Percentiles rank a stretch among this genome's conserved stretches.
Evolutionary conservation across 2,888 invertebrate genomes (phyloP).

Genomic region (Uloborus plumipes): DNA sequence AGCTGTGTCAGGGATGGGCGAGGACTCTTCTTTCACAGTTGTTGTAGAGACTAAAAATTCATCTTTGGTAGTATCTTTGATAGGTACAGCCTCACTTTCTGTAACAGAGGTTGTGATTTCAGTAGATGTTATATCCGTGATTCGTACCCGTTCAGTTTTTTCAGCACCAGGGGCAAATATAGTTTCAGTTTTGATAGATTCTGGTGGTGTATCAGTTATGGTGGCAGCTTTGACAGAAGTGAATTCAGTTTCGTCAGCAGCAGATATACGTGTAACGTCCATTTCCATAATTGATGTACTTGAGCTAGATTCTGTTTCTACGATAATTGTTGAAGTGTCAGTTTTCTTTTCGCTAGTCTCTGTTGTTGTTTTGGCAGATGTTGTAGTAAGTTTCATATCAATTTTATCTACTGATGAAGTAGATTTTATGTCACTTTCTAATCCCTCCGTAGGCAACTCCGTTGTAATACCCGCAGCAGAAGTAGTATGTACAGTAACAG

Average conservation of each 20-base stretch:
- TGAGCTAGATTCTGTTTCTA: not conserved
- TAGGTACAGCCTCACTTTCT: constrained; percentile 76
- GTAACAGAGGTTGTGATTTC: constrained; percentile 72
- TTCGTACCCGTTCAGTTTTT: too few relatives aligned
- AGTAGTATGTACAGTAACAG: not conserved
- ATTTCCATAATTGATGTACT: not conserved
- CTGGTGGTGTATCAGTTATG: constrained; percentile 78
- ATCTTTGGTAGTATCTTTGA: too few relatives aligned
- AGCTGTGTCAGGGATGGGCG: too few relatives aligned
- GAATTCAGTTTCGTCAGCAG: not conserved
- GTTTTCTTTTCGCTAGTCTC: not conserved
- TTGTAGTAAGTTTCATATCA: not conserved
- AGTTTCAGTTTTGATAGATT: too few relatives aligned
- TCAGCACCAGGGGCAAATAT: too few relatives aligned
- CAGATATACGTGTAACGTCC: not conserved
- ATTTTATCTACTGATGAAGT: not conserved
- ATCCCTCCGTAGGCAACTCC: too few relatives aligned
- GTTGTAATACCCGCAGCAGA: too few relatives aligned
- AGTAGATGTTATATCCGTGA: too few relatives aligned
- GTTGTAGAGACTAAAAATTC: too few relatives aligned
- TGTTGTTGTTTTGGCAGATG: not conserved
- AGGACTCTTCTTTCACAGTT: too few relatives aligned
- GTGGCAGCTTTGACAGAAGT: not conserved
- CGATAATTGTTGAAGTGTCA: not conserved
- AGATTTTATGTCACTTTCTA: not conserved